phyloP scores from a whole-genome alignment of 1,140 invertebrate genomes.

The Anastrepha obliqua region DNA sequence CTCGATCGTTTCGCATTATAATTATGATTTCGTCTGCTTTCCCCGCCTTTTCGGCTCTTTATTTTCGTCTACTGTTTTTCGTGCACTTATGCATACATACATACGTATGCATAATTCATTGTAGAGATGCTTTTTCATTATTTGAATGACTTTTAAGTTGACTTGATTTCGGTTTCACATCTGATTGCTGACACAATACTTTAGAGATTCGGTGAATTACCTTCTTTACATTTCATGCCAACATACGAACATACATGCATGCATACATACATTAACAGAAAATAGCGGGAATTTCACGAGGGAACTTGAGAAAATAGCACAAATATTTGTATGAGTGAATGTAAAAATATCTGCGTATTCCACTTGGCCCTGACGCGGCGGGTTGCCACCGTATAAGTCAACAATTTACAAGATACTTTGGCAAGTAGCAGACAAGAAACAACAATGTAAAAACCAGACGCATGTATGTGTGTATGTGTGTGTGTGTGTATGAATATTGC shows the following conservation, averaged over 20 bases:
- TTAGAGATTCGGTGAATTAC: neutral
- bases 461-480: neutral
- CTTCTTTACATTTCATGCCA: neutral
- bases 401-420: conserved; percentile 41
- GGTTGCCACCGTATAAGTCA: conserved; percentile 11
- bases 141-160: conserved; percentile 52
- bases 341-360: neutral
- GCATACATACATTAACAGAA: neutral
- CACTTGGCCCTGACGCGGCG: conserved; percentile 28
- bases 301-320: neutral
- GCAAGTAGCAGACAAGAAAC: conserved; percentile 22
- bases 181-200: conserved; percentile 34
- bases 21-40: conserved; percentile 48
- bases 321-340: neutral
- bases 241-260: neutral
- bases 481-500: neutral
- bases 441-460: neutral
- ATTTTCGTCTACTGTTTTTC: neutral
- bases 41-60: neutral
- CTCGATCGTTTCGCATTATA: conserved; percentile 50
- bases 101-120: no score
- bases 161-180: conserved; percentile 41
- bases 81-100: neutral
- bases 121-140: conserved; percentile 36
- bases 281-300: conserved; percentile 6